These are phyloP conservation scores for Drosophila kanapiae DNA, from an alignment of 1,140 invertebrate species.

Conservation along the genomic window DNA sequence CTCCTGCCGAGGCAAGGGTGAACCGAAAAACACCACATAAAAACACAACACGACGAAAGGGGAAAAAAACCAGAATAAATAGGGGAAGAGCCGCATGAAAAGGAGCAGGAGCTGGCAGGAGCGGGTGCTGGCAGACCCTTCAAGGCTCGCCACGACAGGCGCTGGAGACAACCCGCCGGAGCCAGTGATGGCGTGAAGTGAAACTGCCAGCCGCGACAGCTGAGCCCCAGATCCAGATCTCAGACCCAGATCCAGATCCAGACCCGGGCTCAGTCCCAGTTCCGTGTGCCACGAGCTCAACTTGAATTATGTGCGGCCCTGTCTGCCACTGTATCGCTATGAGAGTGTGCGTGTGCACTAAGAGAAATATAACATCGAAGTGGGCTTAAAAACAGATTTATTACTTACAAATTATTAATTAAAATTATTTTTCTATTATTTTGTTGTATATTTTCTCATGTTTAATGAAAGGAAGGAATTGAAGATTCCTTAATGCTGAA, in stretches of 20 bases:
- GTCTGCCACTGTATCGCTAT: constrained; percentile 38
- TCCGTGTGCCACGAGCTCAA: constrained; percentile 75
- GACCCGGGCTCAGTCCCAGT: constrained; percentile 42
- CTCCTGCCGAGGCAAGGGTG: constrained; percentile 45
- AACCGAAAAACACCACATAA: constrained; percentile 13
- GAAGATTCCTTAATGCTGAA: too few species aligned
- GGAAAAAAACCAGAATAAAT: constrained; percentile 27
- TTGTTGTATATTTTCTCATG: not conserved
- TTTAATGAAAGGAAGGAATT: not conserved
- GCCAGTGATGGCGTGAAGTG: constrained; percentile 68
- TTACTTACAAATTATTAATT: not conserved
- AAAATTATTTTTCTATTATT: not conserved
- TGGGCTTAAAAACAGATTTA: too few species aligned
- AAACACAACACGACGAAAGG: constrained; percentile 13
- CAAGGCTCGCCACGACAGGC: constrained; percentile 38
- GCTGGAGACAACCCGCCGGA: constrained; percentile 39
- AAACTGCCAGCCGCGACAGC: constrained; percentile 79
- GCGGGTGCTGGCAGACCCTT: constrained; percentile 34
- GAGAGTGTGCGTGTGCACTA: constrained; percentile 33
- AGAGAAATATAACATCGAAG: too few species aligned
- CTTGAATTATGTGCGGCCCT: constrained; percentile 79
- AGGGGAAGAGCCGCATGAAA: constrained; percentile 17
- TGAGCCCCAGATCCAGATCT: constrained; percentile 63
- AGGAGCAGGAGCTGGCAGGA: not conserved
- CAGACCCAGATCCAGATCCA: constrained; percentile 45